phyloP scores from a whole-genome alignment of 2,797 vertebrate species.

The Lacerta viridis region DNA sequence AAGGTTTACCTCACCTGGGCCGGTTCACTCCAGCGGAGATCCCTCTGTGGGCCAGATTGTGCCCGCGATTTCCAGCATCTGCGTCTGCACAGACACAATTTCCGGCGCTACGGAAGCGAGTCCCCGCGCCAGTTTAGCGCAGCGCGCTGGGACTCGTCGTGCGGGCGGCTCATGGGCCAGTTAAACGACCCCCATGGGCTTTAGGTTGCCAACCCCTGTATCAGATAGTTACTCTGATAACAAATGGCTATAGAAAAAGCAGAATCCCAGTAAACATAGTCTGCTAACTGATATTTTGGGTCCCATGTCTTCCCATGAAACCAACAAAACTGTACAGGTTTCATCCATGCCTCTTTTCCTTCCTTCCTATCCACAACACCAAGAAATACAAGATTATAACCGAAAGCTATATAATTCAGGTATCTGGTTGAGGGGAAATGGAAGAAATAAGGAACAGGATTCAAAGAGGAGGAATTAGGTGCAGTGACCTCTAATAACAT shows the following conservation, averaged over 20 bases:
- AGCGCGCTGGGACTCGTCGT: too few relatives aligned
- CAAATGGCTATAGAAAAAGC: background rate
- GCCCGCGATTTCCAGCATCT: too few relatives aligned
- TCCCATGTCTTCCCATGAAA: accelerated
- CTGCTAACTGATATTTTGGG: background rate
- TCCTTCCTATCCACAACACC: background rate
- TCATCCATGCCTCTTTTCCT: background rate
- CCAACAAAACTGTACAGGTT: background rate
- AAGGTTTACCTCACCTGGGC: too few relatives aligned
- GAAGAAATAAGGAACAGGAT: background rate
- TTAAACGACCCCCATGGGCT: too few relatives aligned
- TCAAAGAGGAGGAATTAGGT: background rate
- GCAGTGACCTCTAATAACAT: background rate
- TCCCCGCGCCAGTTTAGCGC: too few relatives aligned
- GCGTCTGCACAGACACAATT: too few relatives aligned
- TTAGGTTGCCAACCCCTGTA: background rate
- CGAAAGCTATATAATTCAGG: background rate
- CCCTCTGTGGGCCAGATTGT: too few relatives aligned
- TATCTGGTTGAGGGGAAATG: background rate
- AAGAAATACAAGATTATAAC: background rate
- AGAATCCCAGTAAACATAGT: background rate
- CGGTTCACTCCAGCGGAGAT: too few relatives aligned
- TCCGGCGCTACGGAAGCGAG: too few relatives aligned
- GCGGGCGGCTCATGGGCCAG: too few relatives aligned
- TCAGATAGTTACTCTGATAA: background rate